Conservation (phyloP, 2,113 vertebrate species). For the Brachyhypopomus gauderio region DNA sequence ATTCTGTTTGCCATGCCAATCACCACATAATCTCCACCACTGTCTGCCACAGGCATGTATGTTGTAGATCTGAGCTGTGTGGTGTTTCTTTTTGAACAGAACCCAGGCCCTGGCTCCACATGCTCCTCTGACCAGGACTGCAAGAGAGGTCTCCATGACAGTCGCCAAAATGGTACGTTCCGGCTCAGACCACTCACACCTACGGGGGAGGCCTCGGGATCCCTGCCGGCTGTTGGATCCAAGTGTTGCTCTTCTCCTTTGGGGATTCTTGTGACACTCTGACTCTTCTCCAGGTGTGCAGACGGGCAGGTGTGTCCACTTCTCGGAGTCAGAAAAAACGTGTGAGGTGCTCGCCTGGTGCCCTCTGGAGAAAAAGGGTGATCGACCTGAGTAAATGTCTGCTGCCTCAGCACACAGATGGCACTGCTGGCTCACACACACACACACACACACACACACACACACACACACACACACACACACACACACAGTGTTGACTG, state of each 20-base stretch:
- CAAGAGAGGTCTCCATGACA: constrained; percentile 62
- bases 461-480: too few species aligned
- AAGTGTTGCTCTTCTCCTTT: too few species aligned
- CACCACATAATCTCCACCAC: too few species aligned
- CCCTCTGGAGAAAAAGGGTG: constrained; percentile 74
- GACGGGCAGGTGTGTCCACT: constrained; percentile 77
- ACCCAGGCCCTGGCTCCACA: constrained; percentile 67
- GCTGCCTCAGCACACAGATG: too few species aligned
- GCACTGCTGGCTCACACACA: too few species aligned
- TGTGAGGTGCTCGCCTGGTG: constrained; percentile 86
- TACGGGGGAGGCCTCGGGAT: too few species aligned
- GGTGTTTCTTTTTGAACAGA: constrained; percentile 66
- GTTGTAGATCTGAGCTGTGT: too few species aligned
- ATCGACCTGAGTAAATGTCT: constrained; percentile 69
- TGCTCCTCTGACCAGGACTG: constrained; percentile 68
- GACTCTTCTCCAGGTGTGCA: constrained; percentile 69
- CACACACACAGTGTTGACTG: too few species aligned
- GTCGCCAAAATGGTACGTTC: constrained; percentile 76
- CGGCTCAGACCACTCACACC: neutral
- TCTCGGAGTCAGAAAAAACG: constrained; percentile 65
- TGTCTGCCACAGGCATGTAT: too few species aligned
- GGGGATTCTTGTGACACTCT: neutral
- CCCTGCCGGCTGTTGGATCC: too few species aligned
- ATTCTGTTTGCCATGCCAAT: too few species aligned
- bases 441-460: too few species aligned